phyloP scores from a whole-genome alignment of 1,140 invertebrate genomes.

The Listronotus bonariensis region DNA sequence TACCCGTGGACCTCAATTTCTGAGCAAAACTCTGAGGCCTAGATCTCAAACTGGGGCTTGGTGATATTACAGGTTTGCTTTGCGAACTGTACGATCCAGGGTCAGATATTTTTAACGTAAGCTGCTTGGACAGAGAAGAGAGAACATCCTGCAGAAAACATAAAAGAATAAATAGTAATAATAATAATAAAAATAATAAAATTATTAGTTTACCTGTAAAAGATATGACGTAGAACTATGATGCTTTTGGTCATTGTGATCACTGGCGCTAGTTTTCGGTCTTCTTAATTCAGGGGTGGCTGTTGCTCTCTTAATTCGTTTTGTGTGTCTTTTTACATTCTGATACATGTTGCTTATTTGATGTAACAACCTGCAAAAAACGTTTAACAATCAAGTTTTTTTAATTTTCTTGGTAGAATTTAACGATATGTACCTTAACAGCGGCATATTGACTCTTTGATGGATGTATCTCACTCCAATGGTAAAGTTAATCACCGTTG shows the following conservation, averaged over 20 bases:
- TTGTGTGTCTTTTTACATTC: constrained; percentile 93
- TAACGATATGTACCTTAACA: constrained; percentile 64
- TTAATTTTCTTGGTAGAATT: no score
- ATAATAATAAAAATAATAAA: constrained; percentile 6
- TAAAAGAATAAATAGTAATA: constrained; percentile 43
- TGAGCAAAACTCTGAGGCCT: constrained; percentile 86
- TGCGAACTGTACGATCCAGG: constrained; percentile 48
- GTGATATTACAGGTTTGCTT: constrained; percentile 59
- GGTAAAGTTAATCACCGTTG: constrained; percentile 85
- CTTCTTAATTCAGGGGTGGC: constrained; percentile 50
- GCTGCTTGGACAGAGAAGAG: constrained; percentile 48
- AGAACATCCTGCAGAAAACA: constrained; percentile 18
- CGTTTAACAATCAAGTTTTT: no score
- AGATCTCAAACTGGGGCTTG: constrained; percentile 68
- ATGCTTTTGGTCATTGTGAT: constrained; percentile 50
- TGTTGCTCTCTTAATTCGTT: constrained; percentile 80
- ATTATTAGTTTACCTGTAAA: constrained; percentile 15
- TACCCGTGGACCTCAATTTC: constrained; percentile 80
- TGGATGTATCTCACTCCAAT: constrained; percentile 82
- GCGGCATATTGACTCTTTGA: constrained; percentile 93
- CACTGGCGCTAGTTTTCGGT: constrained; percentile 51
- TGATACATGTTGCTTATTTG: constrained; percentile 98
- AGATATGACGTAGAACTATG: constrained; percentile 44
- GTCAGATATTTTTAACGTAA: constrained; percentile 52
- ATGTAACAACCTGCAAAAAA: constrained; percentile 69